Conservation (phyloP, 2,113 vertebrate genomes). For the Trochalopteron elliotii region DNA sequence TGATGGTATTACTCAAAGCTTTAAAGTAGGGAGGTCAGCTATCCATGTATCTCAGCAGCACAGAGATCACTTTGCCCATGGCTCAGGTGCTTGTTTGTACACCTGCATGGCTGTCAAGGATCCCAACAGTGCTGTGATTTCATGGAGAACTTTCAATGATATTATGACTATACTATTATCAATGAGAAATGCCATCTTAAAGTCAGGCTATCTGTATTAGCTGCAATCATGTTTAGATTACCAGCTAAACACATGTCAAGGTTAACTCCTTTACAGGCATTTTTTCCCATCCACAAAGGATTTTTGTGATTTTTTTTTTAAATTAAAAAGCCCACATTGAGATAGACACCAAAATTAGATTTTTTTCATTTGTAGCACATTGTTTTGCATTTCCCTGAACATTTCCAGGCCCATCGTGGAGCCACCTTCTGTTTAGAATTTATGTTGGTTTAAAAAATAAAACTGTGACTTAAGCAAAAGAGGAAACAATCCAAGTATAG, state of each 20-base stretch:
- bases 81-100: neutral
- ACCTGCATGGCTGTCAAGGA: neutral
- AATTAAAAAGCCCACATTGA: neutral
- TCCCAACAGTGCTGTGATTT: neutral
- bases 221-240: neutral
- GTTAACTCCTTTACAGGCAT: neutral
- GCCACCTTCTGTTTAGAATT: neutral
- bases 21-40: neutral
- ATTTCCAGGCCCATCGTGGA: neutral
- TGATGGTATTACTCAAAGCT: neutral
- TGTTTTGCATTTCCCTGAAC: neutral
- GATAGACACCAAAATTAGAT: neutral
- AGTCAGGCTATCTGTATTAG: neutral
- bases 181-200: neutral
- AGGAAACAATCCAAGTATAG: neutral
- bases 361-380: neutral
- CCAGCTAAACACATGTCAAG: neutral
- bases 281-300: neutral
- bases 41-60: neutral
- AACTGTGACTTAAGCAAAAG: neutral
- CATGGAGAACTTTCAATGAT: neutral
- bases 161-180: neutral
- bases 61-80: neutral
- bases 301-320: neutral
- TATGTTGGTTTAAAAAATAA: neutral